Conservation (phyloP, 2,113 vertebrate species). For the Prionailurus bengalensis region DNA sequence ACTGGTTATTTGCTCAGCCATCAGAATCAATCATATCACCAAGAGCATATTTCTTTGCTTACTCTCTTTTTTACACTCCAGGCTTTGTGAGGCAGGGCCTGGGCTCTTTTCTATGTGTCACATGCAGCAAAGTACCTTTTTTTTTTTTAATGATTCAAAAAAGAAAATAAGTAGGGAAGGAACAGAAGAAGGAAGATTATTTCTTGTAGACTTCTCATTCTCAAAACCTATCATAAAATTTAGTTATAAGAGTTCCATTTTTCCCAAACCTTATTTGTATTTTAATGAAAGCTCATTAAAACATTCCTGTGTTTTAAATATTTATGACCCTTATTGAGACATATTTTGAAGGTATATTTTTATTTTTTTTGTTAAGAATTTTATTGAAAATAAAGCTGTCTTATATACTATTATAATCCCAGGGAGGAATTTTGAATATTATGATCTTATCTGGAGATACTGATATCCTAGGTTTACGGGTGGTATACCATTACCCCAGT, state of each 20-base stretch:
- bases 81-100: background rate
- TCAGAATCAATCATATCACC: background rate
- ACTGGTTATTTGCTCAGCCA: background rate
- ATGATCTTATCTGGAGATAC: background rate
- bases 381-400: slow-evolving; percentile 21
- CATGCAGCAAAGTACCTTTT: background rate
- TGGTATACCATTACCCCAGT: background rate
- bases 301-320: background rate
- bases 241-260: slow-evolving; percentile 26
- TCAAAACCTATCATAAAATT: slow-evolving; percentile 30
- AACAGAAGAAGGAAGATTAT: background rate
- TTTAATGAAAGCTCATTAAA: slow-evolving; percentile 48
- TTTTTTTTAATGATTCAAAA: background rate
- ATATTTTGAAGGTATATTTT: slow-evolving; percentile 24
- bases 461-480: background rate
- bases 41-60: background rate
- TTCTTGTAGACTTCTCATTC: background rate
- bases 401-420: background rate
- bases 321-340: background rate
- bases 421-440: slow-evolving; percentile 21
- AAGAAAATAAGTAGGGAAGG: background rate
- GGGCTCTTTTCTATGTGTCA: background rate
- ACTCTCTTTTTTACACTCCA: background rate
- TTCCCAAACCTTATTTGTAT: background rate
- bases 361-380: background rate